Evolutionary conservation across 2,113 vertebrate genomes (phyloP).

Genomic region (Gasterosteus nipponicus): DNA sequence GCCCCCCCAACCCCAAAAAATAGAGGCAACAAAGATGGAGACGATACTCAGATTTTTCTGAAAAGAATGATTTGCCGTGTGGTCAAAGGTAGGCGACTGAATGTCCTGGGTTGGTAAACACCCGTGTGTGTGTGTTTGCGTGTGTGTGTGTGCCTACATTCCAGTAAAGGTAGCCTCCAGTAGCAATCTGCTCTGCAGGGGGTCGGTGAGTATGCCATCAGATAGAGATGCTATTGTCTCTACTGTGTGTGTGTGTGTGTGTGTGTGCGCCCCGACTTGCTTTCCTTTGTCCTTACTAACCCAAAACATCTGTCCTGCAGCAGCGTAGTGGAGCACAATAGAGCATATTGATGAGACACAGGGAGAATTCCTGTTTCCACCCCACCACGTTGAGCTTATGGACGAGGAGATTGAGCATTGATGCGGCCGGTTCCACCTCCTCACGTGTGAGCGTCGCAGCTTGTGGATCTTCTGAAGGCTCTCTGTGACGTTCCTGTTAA

Average conservation of each 20-base stretch:
- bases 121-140: slow-evolving; percentile 14
- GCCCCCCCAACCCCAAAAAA: neutral
- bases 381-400: neutral
- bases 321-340: slow-evolving; percentile 24
- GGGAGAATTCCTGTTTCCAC: slow-evolving; percentile 9
- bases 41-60: slow-evolving; percentile 32
- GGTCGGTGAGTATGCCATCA: slow-evolving; percentile 69
- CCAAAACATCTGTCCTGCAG: slow-evolving; percentile 63
- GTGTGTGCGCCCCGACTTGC: slow-evolving; percentile 47
- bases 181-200: slow-evolving; percentile 63
- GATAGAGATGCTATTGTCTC: slow-evolving; percentile 72
- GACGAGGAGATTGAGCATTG: neutral
- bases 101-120: slow-evolving; percentile 49
- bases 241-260: slow-evolving; percentile 44
- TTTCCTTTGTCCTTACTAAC: slow-evolving; percentile 55
- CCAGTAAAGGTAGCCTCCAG: slow-evolving; percentile 72
- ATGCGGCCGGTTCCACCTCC: too few relatives aligned
- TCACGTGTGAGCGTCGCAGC: too few relatives aligned
- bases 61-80: slow-evolving; percentile 68
- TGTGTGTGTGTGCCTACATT: slow-evolving; percentile 55
- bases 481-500: too few relatives aligned
- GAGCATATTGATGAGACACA: slow-evolving; percentile 34
- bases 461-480: too few relatives aligned
- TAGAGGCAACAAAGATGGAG: slow-evolving; percentile 29
- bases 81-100: slow-evolving; percentile 57